These are phyloP conservation scores for Trachythela sp. DNA, from an alignment of 64 coral and sea anemone genomes.

Conservation along the genomic window DNA sequence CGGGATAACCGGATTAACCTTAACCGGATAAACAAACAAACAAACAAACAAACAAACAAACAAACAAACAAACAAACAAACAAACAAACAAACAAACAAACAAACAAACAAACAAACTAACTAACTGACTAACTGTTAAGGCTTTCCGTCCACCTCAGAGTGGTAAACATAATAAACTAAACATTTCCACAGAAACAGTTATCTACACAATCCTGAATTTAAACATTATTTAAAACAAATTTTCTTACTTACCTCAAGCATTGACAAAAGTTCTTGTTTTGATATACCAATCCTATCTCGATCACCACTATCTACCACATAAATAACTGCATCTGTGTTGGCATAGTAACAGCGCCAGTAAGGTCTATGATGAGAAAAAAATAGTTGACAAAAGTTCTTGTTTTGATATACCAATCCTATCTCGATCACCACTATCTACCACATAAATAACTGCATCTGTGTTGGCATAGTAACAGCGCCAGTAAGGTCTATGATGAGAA, in stretches of 20 bases:
- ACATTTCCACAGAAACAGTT: too few species aligned
- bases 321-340: slow-evolving; percentile 98
- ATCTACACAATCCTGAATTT: background rate
- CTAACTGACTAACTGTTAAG: too few species aligned
- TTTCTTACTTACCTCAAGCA: slow-evolving; percentile 64
- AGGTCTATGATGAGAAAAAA: slow-evolving; percentile 47
- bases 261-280: slow-evolving; percentile 86
- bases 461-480: slow-evolving; percentile 98
- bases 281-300: slow-evolving; percentile 95
- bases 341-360: slow-evolving; percentile 99
- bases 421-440: slow-evolving; percentile 85
- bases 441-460: slow-evolving; percentile 99
- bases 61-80: too few species aligned
- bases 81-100: too few species aligned
- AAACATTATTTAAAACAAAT: background rate
- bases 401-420: slow-evolving; percentile 98
- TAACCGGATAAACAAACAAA: too few species aligned
- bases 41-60: too few species aligned
- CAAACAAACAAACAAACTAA: too few species aligned
- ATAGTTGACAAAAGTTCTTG: slow-evolving; percentile 57
- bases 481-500: slow-evolving; percentile 71
- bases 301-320: slow-evolving; percentile 95
- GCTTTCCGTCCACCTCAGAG: too few species aligned
- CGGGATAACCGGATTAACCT: too few species aligned
- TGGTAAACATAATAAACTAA: too few species aligned